Evolutionary conservation across 30 jellyfish, hydroid and myxozoan genomes (phyloP), one percentile per base, ranked within the genome.

Genomic region (Aurelia sp.): DNA sequence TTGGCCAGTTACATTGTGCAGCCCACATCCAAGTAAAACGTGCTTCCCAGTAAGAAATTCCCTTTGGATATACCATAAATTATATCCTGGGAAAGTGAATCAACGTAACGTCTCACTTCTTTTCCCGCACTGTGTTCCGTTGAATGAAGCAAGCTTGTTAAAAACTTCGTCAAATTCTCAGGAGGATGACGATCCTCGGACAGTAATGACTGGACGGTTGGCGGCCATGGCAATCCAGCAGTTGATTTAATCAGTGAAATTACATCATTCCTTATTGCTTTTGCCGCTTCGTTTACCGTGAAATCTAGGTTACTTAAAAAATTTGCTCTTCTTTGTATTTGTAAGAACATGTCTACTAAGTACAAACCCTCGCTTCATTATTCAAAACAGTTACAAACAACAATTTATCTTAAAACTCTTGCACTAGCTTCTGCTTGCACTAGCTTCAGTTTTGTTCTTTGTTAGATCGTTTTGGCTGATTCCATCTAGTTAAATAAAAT

Each of bases 121-220:
- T 77, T 67, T 40, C 88, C 88, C 20, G 66, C 27, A 58, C 66
- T 62, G 35, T 77, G 79, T 18, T 57, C 47, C n/a, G 80, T 77
- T 44, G 76, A 57, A 59, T 77, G 88, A 21, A 62, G 59, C 47
- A 77, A 37, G 50, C 48, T 3, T 77, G 78, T 62, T 27, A 77
- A 15, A 77, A 77, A 77, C 11, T 31, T 31, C 22, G 47, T 77
- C 52, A 77, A 19, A 19, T 18, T 77, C 57, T 44, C 88, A 6
- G 88, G 88, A 11, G 88, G 88, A 61, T 77, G 76, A 16, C 81
- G 80, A 17, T 23, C 80, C 57, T 77, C 88, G 15, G 47, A 58
- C 76, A 62, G 13, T 8, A 77, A 11, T 13, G 78, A 16, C 12
- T 77, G 62, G 11, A 62, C 64, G 40, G 88, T 77, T 23, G 88